Evolutionary conservation across 2,888 invertebrate genomes (phyloP).

Genomic region (Lasioglossum vierecki): DNA sequence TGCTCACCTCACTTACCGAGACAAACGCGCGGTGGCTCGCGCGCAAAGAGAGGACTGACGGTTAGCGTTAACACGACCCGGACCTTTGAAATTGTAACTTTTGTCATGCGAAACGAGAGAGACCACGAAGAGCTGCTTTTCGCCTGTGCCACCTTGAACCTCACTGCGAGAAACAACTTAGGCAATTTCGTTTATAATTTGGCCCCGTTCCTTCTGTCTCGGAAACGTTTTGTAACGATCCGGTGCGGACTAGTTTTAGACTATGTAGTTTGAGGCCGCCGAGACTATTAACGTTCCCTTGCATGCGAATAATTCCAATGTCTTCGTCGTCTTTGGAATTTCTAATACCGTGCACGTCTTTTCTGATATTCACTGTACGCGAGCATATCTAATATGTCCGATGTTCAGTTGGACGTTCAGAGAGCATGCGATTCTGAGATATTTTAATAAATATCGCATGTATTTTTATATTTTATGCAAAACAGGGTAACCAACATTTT

Average conservation of each 20-base stretch:
- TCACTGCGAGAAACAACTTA: neutral
- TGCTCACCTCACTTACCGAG: slow-evolving; percentile 7
- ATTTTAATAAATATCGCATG: no score
- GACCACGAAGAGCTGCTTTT: neutral
- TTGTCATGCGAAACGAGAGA: slow-evolving; percentile 1
- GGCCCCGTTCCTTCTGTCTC: neutral
- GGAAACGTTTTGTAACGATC: neutral
- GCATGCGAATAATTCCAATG: neutral
- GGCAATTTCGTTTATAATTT: neutral
- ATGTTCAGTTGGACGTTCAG: no score
- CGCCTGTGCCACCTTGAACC: neutral
- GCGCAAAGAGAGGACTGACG: slow-evolving; percentile 4
- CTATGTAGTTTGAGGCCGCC: neutral
- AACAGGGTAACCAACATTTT: no score
- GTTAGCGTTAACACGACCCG: slow-evolving; percentile 11
- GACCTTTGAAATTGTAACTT: slow-evolving; percentile 33
- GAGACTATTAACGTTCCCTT: neutral
- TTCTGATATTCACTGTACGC: no score
- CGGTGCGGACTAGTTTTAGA: neutral
- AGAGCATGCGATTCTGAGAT: no score
- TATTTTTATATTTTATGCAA: no score
- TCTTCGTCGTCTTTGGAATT: neutral
- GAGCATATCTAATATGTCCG: no score
- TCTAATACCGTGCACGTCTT: neutral
- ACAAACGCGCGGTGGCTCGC: neutral